A percentile compares a stretch with the other conserved stretches of the same genome.
phyloP scores from a whole-genome alignment of 1,140 invertebrate genomes.

The Drosophila mauritiana region DNA sequence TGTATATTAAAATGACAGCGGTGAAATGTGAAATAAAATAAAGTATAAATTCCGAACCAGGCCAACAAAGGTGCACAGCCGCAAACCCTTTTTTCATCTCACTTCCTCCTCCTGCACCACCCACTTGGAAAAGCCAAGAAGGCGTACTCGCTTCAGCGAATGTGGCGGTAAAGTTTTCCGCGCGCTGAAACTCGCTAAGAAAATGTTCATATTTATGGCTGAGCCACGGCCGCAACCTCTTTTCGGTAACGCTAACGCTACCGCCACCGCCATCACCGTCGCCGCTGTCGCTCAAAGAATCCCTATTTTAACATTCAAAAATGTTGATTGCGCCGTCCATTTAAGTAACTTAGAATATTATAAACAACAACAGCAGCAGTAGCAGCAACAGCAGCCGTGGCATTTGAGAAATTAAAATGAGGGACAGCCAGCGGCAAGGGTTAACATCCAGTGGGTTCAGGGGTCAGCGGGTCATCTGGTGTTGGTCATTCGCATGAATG shows the following conservation, averaged over 20 bases:
- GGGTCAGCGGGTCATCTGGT: constrained; percentile 17
- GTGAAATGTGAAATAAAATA: constrained; percentile 58
- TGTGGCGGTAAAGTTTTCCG: constrained; percentile 46
- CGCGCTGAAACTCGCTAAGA: constrained; percentile 38
- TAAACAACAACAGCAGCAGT: neutral
- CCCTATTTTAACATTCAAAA: constrained; percentile 71
- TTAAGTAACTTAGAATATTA: constrained; percentile 54
- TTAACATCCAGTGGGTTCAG: constrained; percentile 1
- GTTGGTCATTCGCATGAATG: constrained; percentile 56
- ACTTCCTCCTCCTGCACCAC: too few relatives aligned
- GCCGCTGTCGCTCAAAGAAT: constrained; percentile 32
- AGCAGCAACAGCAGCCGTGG: neutral
- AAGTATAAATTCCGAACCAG: constrained; percentile 48
- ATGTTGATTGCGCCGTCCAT: constrained; percentile 60
- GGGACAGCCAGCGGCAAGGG: constrained; percentile 5
- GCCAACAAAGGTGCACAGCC: constrained; percentile 56
- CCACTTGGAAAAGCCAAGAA: constrained; percentile 3
- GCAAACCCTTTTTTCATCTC: neutral
- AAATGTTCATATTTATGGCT: constrained; percentile 68
- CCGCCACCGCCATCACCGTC: neutral
- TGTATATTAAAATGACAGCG: constrained; percentile 54
- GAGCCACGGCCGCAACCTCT: constrained; percentile 18
- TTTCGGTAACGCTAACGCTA: neutral
- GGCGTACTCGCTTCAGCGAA: constrained; percentile 26
- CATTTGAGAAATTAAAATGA: constrained; percentile 15